A percentile compares a stretch with the other conserved stretches of the same genome.
These are phyloP conservation scores for Ormyrus nitidulus DNA, from an alignment of 2,888 invertebrate species.

Conservation along the genomic window DNA sequence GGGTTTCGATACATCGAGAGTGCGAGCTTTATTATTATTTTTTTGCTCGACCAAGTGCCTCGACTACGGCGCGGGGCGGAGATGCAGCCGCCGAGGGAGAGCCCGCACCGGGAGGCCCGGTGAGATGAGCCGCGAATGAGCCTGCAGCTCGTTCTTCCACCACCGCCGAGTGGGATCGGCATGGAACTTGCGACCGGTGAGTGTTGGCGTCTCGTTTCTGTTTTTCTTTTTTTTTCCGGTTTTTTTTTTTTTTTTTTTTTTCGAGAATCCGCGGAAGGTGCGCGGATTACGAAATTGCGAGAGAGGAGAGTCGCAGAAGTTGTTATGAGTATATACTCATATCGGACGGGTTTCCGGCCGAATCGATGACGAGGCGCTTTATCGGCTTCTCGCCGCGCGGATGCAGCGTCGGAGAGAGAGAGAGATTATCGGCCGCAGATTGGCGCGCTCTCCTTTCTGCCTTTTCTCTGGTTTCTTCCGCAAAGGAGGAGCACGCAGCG, in stretches of 20 bases:
- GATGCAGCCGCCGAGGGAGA: neutral
- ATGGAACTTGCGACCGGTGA: conserved; percentile 55
- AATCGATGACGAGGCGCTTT: conserved; percentile 44
- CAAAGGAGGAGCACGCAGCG: neutral
- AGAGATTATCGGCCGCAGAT: conserved; percentile 5
- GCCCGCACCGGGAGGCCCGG: neutral
- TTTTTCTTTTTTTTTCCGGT: too few relatives aligned
- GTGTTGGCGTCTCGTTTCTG: neutral
- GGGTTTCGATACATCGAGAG: too few relatives aligned
- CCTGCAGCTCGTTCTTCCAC: too few relatives aligned
- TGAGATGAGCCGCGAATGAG: conserved; percentile 19
- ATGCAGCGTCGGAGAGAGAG: neutral
- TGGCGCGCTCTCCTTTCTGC: neutral
- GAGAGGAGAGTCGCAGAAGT: too few relatives aligned
- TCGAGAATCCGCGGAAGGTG: neutral
- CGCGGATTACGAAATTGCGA: too few relatives aligned
- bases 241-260: neutral
- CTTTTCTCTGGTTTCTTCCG: neutral
- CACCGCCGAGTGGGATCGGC: conserved; percentile 21
- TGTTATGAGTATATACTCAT: too few relatives aligned
- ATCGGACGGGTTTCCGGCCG: conserved; percentile 1
- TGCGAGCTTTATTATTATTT: too few relatives aligned
- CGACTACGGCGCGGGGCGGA: too few relatives aligned
- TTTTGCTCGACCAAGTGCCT: too few relatives aligned
- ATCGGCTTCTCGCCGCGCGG: conserved; percentile 19